phyloP scores from a whole-genome alignment of 1,140 invertebrate species.

The Vanessa tameamea region DNA sequence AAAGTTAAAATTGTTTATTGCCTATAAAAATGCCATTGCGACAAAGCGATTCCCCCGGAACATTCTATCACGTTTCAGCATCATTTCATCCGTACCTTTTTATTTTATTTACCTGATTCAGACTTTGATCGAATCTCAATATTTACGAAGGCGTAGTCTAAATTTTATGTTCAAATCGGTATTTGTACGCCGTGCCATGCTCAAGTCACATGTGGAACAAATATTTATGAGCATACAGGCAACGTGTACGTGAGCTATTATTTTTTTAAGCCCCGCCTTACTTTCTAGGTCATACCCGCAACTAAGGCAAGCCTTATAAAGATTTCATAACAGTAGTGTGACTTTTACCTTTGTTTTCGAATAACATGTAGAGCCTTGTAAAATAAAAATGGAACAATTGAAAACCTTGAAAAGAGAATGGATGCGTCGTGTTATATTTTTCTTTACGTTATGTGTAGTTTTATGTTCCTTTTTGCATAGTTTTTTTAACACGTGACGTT shows the following conservation, averaged over 20 bases:
- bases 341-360: conserved; percentile 33
- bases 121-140: conserved; percentile 40
- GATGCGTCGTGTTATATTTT: background rate
- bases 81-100: conserved; percentile 41
- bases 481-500: too few relatives aligned
- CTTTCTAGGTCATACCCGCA: conserved; percentile 36
- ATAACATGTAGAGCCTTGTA: conserved; percentile 27
- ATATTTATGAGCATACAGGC: conserved; percentile 41
- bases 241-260: conserved; percentile 34
- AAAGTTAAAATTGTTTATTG: conserved; percentile 5
- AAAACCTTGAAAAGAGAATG: conserved; percentile 25
- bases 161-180: conserved; percentile 38
- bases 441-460: background rate
- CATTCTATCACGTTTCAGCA: conserved; percentile 35
- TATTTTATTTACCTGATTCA: conserved; percentile 44
- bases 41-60: background rate
- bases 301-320: conserved; percentile 39
- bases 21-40: conserved; percentile 7
- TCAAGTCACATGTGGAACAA: conserved; percentile 40
- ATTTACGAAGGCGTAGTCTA: conserved; percentile 39
- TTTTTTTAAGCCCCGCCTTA: conserved; percentile 38
- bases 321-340: conserved; percentile 38
- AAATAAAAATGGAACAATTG: conserved; percentile 25
- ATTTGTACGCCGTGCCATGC: conserved; percentile 35
- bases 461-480: background rate